Evolutionary conservation across 2,888 invertebrate species (phyloP).

Genomic region (Uropetala carovei): DNA sequence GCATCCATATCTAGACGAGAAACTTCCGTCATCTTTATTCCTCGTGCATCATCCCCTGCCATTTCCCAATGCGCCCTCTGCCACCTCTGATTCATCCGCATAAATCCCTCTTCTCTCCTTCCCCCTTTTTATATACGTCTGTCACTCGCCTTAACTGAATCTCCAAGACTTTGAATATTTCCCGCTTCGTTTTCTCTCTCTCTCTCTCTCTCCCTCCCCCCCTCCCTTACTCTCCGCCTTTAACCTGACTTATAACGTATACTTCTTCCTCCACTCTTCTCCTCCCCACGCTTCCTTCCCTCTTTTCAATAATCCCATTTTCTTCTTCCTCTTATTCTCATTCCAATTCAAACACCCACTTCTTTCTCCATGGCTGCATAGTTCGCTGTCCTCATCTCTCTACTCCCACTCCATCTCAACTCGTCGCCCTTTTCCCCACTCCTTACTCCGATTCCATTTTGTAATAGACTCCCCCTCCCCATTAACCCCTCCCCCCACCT

Average conservation of each 20-base stretch:
- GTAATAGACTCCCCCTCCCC: not conserved
- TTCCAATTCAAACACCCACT: too few species aligned
- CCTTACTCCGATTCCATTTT: not conserved
- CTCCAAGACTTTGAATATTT: not conserved
- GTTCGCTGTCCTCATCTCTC: not conserved
- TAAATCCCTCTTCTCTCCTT: not conserved
- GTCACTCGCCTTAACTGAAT: slow-evolving; percentile 28
- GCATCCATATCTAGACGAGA: too few species aligned
- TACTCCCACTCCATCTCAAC: not conserved
- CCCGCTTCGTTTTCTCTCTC: not conserved
- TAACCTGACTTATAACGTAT: not conserved
- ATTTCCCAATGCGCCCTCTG: not conserved
- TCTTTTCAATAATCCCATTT: too few species aligned
- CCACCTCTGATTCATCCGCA: not conserved
- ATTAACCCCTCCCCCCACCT: too few species aligned
- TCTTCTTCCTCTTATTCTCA: too few species aligned
- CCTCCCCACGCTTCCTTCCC: slow-evolving; percentile 13
- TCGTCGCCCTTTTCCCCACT: not conserved
- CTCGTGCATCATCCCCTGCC: not conserved
- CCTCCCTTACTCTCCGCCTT: too few species aligned
- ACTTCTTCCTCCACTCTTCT: not conserved
- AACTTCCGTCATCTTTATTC: too few species aligned
- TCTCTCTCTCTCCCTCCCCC: too few species aligned
- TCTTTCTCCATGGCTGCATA: not conserved
- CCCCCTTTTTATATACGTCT: not conserved